phyloP scores from a whole-genome alignment of 2,888 invertebrate genomes.

The Drosophila pseudotalamancana region DNA sequence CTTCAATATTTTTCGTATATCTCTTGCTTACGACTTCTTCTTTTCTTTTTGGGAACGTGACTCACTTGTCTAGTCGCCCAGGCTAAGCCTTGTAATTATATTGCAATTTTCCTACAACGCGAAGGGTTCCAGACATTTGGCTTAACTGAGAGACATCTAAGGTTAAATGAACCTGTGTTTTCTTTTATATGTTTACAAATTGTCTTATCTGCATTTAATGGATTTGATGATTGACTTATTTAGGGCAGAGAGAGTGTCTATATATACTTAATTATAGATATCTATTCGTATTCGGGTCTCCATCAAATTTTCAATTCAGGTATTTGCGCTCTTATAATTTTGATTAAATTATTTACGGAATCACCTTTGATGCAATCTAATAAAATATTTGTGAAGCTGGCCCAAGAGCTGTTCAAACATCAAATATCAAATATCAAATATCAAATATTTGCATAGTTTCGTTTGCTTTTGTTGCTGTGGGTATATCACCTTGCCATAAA shows the following conservation, averaged over 20 bases:
- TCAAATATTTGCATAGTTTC: conserved; percentile 27
- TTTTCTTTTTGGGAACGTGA: conserved; percentile 18
- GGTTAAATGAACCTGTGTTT: not conserved
- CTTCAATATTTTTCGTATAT: not conserved
- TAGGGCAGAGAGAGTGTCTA: too few relatives aligned
- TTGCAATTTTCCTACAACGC: conserved; percentile 10
- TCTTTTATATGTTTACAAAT: not conserved
- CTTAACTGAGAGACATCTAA: not conserved
- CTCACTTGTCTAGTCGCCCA: conserved; percentile 37
- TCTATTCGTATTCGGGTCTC: not conserved
- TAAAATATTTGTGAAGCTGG: conserved; percentile 11
- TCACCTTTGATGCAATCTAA: conserved; percentile 1
- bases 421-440: conserved; percentile 39
- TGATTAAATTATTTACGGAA: conserved; percentile 6
- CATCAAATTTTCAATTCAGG: not conserved
- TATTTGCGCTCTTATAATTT: not conserved
- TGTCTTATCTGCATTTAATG: not conserved
- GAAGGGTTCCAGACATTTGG: conserved; percentile 10
- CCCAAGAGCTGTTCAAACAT: conserved; percentile 43
- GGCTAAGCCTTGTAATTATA: conserved; percentile 17
- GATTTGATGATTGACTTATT: not conserved
- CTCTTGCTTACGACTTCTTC: not conserved
- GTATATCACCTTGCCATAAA: conserved; percentile 33
- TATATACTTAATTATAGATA: not conserved
- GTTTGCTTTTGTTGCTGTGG: conserved; percentile 14